A percentile compares a stretch with the other conserved stretches of the same genome.
These are phyloP conservation scores for Otolemur crassicaudatus DNA, from an alignment of 2,797 vertebrate genomes.

Conservation along the genomic window DNA sequence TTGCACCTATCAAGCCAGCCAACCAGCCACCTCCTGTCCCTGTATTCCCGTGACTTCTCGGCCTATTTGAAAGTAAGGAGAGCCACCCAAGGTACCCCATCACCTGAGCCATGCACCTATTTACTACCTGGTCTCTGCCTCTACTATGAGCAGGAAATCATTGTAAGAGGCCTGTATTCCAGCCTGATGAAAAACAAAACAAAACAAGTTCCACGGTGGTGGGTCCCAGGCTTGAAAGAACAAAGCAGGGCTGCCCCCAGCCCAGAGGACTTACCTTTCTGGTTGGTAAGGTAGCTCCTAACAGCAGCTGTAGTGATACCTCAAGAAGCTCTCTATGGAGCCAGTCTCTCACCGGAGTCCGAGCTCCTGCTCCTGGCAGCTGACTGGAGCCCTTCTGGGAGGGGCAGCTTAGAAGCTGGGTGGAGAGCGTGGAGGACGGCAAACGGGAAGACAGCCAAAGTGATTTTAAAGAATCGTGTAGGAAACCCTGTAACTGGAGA, in stretches of 20 bases:
- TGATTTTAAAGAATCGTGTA: constrained; percentile 76
- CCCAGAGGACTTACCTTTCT: constrained; percentile 52
- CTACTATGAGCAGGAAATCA: neutral
- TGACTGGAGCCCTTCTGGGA: constrained; percentile 64
- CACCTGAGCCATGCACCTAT: neutral
- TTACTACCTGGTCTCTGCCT: neutral
- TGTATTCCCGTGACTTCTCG: neutral
- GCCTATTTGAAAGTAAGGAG: neutral
- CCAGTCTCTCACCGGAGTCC: neutral
- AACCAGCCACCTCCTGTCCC: neutral
- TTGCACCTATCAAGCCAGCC: neutral
- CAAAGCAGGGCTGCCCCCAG: neutral
- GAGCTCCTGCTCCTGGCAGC: constrained; percentile 22
- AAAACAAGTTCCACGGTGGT: neutral
- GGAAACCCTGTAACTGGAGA: constrained; percentile 76
- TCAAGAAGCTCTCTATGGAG: neutral
- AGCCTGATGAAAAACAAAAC: neutral
- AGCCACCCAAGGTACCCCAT: neutral
- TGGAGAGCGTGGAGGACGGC: constrained; percentile 69
- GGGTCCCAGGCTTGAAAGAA: neutral
- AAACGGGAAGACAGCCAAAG: constrained; percentile 75
- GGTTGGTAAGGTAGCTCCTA: neutral
- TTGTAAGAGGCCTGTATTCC: neutral
- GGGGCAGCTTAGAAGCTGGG: constrained; percentile 71
- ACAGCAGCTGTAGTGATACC: neutral